Evolutionary conservation across 1,140 invertebrate genomes (phyloP), one percentile per base, ranked within the genome.

Genomic region (Eumaeus atala): DNA sequence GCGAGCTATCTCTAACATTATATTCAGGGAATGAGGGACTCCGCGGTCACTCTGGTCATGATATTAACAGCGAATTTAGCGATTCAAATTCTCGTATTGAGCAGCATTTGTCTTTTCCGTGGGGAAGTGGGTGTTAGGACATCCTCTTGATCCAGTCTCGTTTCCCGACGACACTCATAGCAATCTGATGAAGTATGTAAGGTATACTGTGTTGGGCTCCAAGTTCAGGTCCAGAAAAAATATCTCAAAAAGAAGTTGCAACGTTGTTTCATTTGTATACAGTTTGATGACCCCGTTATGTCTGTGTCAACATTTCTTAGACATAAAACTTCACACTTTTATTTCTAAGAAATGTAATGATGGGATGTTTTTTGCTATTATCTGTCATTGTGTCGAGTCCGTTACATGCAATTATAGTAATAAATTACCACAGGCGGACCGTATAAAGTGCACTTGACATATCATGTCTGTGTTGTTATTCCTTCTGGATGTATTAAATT

Each of bases 241-340:
- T 42, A n/a, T n/a, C n/a, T n/a, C n/a, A n/a, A n/a, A n/a, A n/a
- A n/a, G n/a, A 12, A 38, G 33, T 44, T 48, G 44, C 36, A 34
- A 51, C 36, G 17, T 11, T 37, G 34, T n/a, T 12, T 51, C 48
- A 51, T 40, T 48, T 51, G 48, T 50, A 50, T 59, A 55, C 40
- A 50, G 55, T 58, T 59, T 40, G 34, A 54, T 34, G 57, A 59
- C 54, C 57, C 35, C 51, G 37, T 51, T 63, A 59, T 57, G 54
- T 57, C 57, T 57, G 44, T 48, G 58, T 56, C 48, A 62, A 54
- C n/a, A n/a, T n/a, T n/a, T n/a, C n/a, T n/a, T n/a, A n/a, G n/a
- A n/a, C n/a, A n/a, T n/a, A n/a, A n/a, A n/a, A n/a, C 54, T 36
- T 37, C 17, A 21, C 44, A 48, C 37, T 47, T 48, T 49, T 21